Evolutionary conservation across 2,888 invertebrate species (phyloP).

Genomic region (Syrphus vitripennis): DNA sequence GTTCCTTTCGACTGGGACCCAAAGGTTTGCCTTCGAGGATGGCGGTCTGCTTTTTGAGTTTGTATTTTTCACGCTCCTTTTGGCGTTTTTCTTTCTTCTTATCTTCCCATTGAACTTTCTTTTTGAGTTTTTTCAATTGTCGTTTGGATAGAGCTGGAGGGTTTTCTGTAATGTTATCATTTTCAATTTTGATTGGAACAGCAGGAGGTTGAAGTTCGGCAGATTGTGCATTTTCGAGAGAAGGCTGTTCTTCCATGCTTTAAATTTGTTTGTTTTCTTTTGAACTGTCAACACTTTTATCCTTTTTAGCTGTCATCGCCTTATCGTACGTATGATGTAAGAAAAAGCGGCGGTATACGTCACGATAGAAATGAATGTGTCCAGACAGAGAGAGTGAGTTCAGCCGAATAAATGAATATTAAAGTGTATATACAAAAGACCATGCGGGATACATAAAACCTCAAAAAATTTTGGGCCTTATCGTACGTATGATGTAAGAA

Average conservation of each 20-base stretch:
- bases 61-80: slow-evolving; percentile 87
- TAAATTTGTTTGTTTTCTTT: slow-evolving; percentile 1
- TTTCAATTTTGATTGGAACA: not conserved
- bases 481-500: not conserved
- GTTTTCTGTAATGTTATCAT: not conserved
- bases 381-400: not conserved
- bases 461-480: no score
- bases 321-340: not conserved
- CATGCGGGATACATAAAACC: no score
- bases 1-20: slow-evolving; percentile 90
- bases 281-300: not conserved
- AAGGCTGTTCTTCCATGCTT: slow-evolving; percentile 11
- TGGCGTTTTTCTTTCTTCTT: slow-evolving; percentile 87
- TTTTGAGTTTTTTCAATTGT: slow-evolving; percentile 86
- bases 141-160: slow-evolving; percentile 37
- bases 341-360: not conserved
- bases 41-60: slow-evolving; percentile 87
- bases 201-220: not conserved
- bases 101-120: slow-evolving; percentile 88
- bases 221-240: not conserved
- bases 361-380: not conserved
- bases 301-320: slow-evolving; percentile 1
- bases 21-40: slow-evolving; percentile 86
- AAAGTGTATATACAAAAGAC: no score
- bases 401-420: not conserved